These are phyloP conservation scores for Ornithoptera priamus DNA, from an alignment of 2,888 invertebrate species.

Conservation along the genomic window DNA sequence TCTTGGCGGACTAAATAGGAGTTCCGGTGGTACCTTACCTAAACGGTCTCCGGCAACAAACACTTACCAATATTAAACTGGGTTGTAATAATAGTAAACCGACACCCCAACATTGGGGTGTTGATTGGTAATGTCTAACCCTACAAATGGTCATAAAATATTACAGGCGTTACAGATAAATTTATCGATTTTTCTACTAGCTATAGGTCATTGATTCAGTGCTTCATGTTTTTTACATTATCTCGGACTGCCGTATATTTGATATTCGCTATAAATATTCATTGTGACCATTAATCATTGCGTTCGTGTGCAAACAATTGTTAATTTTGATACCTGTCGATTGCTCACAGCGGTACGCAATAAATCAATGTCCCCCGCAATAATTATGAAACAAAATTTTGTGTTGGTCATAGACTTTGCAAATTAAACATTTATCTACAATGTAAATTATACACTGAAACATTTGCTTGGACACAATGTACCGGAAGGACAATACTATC, in stretches of 20 bases:
- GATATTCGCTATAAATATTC: background rate
- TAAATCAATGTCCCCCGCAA: background rate
- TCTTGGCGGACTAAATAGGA: no score
- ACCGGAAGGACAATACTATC: no score
- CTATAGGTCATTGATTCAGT: background rate
- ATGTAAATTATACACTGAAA: no score
- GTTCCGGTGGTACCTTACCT: no score
- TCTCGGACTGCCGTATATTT: no score
- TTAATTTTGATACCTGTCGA: constrained; percentile 1
- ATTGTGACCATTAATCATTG: background rate
- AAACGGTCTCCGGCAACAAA: no score
- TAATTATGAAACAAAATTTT: background rate
- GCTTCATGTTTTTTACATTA: background rate
- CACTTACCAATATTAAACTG: no score
- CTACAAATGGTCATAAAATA: background rate
- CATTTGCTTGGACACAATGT: no score
- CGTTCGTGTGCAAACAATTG: background rate
- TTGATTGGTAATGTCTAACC: no score
- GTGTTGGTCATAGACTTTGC: background rate
- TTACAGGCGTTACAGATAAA: background rate
- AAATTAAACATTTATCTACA: no score
- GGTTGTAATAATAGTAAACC: no score
- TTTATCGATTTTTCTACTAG: background rate
- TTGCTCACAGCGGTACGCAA: background rate
- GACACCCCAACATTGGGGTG: no score